Conservation (phyloP, 1,140 invertebrate genomes). For the Procambarus clarkii region DNA sequence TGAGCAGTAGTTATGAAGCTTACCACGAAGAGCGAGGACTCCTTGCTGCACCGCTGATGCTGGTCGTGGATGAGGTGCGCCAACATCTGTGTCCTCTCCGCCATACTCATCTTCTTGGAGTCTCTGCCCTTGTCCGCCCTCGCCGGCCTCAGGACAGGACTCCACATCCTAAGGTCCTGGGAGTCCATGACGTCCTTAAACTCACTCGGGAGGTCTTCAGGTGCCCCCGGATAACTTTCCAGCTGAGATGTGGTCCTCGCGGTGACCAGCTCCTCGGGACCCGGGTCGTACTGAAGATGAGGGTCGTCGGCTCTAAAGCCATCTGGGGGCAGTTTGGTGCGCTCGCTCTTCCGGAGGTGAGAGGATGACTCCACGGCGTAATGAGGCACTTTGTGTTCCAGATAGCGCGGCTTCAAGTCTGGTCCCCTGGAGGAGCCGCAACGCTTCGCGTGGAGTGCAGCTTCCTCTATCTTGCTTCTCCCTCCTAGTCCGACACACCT, state of each 20-base stretch:
- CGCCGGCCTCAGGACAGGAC: neutral
- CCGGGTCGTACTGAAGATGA: conserved; percentile 21
- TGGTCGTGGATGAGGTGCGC: conserved; percentile 52
- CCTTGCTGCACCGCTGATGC: conserved; percentile 20
- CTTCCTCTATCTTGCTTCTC: neutral
- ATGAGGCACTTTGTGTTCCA: conserved; percentile 41
- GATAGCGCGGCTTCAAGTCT: neutral
- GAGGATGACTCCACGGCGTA: conserved; percentile 41
- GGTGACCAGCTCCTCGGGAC: neutral
- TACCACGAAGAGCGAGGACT: neutral
- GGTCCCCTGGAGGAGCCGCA: neutral
- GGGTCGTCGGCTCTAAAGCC: neutral
- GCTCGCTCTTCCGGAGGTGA: neutral
- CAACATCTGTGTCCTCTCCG: conserved; percentile 47
- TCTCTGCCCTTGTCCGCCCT: neutral
- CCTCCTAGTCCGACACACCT: neutral
- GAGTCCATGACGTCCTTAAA: neutral
- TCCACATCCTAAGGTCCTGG: neutral
- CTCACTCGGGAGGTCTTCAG: neutral
- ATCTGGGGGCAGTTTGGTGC: neutral
- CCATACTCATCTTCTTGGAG: conserved; percentile 60
- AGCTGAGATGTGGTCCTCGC: neutral
- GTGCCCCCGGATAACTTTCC: neutral
- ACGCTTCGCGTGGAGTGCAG: neutral
- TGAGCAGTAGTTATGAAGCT: neutral